These are phyloP conservation scores for Craterocephalus amniculus DNA, from an alignment of 2,797 vertebrate species.

Conservation along the genomic window DNA sequence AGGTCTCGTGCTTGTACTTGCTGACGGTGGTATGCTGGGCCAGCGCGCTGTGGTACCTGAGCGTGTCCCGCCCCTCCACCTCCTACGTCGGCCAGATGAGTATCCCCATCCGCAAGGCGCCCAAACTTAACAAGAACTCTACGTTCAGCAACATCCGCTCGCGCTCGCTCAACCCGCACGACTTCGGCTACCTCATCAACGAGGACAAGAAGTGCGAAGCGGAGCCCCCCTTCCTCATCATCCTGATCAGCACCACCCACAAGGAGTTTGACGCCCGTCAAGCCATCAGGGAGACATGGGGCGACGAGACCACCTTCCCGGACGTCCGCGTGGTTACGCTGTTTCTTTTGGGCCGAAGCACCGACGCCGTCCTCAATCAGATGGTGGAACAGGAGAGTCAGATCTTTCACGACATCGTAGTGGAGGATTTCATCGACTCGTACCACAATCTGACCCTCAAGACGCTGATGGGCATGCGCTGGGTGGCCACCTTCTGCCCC, in stretches of 20 bases:
- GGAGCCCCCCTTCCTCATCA: conserved; percentile 91
- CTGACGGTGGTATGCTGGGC: conserved; percentile 98
- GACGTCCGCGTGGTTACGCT: conserved; percentile 92
- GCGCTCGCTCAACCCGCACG: conserved; percentile 93
- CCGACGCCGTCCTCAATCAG: conserved; percentile 91
- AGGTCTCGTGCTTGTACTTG: conserved; percentile 95
- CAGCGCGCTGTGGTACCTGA: conserved; percentile 96
- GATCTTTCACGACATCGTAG: conserved; percentile 97
- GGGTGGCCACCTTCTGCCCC: conserved; percentile 94
- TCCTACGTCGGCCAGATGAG: conserved; percentile 90
- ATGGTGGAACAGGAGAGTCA: conserved; percentile 99
- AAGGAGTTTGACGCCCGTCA: conserved; percentile 97
- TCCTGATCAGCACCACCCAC: conserved; percentile 97
- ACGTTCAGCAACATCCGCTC: conserved; percentile 96
- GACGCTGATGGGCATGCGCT: conserved; percentile 97
- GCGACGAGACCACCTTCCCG: conserved; percentile 92
- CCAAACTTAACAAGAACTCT: conserved; percentile 87
- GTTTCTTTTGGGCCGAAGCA: conserved; percentile 93
- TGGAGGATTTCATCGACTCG: conserved; percentile 97
- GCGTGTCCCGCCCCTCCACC: conserved; percentile 92
- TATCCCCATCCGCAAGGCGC: conserved; percentile 82
- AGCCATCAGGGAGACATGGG: conserved; percentile 97
- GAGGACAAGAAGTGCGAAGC: conserved; percentile 95
- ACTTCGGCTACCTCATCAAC: conserved; percentile 94
- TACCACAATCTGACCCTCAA: conserved; percentile 98